Evolutionary conservation across 92 coral and sea anemone species (phyloP), one percentile per base, ranked within the genome.

Genomic region (Umimayanthus chanpuru): DNA sequence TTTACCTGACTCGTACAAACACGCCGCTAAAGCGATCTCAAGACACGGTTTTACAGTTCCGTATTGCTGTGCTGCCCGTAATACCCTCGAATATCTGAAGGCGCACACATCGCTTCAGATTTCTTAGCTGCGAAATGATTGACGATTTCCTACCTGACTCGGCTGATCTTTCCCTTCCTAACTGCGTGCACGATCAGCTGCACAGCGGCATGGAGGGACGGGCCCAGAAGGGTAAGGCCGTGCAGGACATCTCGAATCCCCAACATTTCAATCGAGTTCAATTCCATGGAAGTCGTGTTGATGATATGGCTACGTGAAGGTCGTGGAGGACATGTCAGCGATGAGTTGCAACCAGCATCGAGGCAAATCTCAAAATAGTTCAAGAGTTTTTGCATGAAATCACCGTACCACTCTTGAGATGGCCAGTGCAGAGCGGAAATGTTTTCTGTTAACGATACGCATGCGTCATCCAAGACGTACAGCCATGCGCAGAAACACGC

Each of bases 331-430:
- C 75, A 71, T 9, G 75, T 71, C 9, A 36, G 32, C 39, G 9
- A 28, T 36, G 75, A 71, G 39, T n/a, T 26, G 18, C 75, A 71
- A 71, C 75, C 75, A 9, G 75, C 75, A 71, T 71, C 75, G 75
- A 71, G 75, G 16, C 75, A 71, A 4, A 71, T 26, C 75, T 71
- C 75, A 28, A 71, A 32, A 32, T 32, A 32, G 36, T 32, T 32
- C 36, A 32, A 32, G 36, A 32, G 36, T 32, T 32, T 2, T 30
- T 71, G 36, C 75, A 71, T 71, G 30, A 26, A 71, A 36, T 71
- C 75, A 0, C 75, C 75, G 30, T 71, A 71, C 75, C 75, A 71
- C 11, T 43, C 49, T 43, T 5, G 49, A 43, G 39, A 71, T 25
- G 75, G 18, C 4, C 75, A 71, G 11, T 10, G 40, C 36, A 2